Conservation (phyloP, 2,113 vertebrate species). For the Carassius auratus region DNA sequence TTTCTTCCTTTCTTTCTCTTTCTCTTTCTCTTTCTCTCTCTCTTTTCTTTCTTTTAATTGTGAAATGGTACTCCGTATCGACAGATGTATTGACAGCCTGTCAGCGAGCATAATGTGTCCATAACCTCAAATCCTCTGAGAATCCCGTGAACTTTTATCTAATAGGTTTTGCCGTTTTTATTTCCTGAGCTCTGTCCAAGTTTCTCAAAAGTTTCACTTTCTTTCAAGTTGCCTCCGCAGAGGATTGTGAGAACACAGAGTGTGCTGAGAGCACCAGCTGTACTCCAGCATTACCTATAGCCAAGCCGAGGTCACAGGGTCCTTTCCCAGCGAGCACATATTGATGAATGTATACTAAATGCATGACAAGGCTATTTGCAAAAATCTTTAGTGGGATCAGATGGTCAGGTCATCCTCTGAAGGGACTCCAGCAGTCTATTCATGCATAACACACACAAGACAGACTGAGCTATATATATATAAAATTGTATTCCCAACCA, state of each 20-base stretch:
- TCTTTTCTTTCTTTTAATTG: background rate
- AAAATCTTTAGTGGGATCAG: background rate
- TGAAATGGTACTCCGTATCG: conserved; percentile 13
- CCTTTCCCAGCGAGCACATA: conserved; percentile 1
- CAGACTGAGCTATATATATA: background rate
- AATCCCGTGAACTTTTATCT: background rate
- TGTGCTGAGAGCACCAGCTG: background rate
- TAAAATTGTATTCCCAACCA: too few relatives aligned
- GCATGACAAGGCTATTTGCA: background rate
- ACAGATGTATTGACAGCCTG: background rate
- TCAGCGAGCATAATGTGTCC: conserved; percentile 5
- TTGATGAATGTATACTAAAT: conserved; percentile 14
- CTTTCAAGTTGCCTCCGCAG: conserved; percentile 12
- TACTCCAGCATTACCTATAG: background rate
- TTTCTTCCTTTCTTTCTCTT: background rate
- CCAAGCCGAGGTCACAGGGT: background rate
- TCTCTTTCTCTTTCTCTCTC: background rate
- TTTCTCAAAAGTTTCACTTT: conserved; percentile 10
- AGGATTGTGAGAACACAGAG: conserved; percentile 6
- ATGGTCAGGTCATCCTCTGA: background rate
- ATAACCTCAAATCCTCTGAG: background rate
- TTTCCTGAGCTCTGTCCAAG: background rate
- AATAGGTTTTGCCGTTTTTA: background rate
- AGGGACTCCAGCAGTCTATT: background rate
- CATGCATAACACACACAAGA: background rate